phyloP scores from a whole-genome alignment of 2,797 vertebrate species.

The Gallinago solitaria region DNA sequence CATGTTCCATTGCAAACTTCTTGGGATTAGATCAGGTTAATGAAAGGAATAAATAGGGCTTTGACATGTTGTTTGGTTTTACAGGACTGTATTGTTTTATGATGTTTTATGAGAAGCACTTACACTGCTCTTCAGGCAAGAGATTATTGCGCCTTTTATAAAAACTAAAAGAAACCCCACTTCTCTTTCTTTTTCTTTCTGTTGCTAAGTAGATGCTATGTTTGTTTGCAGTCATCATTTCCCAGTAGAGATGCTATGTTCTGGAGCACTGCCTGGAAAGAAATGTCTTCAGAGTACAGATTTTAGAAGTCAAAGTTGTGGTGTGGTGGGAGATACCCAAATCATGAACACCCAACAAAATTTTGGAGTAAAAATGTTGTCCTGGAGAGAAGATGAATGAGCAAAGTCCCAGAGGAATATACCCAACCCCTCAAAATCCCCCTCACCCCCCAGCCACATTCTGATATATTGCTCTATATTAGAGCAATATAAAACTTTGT shows the following conservation, averaged over 20 bases:
- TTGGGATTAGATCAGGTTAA: conserved; percentile 63
- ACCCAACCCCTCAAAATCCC: neutral
- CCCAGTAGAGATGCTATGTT: conserved; percentile 73
- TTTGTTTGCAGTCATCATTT: conserved; percentile 76
- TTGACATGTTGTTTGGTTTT: conserved; percentile 60
- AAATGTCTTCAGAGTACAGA: conserved; percentile 66
- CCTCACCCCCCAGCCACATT: neutral
- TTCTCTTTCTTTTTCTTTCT: conserved; percentile 69
- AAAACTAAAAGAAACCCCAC: conserved; percentile 46
- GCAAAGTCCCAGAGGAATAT: conserved; percentile 29
- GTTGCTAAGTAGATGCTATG: conserved; percentile 78
- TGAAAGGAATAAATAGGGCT: conserved; percentile 67
- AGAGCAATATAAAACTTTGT: neutral
- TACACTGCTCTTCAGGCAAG: conserved; percentile 44
- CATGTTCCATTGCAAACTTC: conserved; percentile 52
- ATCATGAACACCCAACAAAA: neutral
- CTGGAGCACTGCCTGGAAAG: conserved; percentile 75
- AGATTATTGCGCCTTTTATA: conserved; percentile 70
- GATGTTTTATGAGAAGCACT: conserved; percentile 60
- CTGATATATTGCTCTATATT: neutral
- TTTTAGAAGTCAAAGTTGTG: conserved; percentile 39
- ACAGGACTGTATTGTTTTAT: conserved; percentile 65
- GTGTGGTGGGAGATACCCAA: neutral
- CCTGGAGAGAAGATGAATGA: conserved; percentile 60
- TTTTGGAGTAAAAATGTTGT: conserved; percentile 61